Base-by-base conservation (phyloP, 1,140 invertebrate species). In the Schmidtea mediterranea region DNA sequence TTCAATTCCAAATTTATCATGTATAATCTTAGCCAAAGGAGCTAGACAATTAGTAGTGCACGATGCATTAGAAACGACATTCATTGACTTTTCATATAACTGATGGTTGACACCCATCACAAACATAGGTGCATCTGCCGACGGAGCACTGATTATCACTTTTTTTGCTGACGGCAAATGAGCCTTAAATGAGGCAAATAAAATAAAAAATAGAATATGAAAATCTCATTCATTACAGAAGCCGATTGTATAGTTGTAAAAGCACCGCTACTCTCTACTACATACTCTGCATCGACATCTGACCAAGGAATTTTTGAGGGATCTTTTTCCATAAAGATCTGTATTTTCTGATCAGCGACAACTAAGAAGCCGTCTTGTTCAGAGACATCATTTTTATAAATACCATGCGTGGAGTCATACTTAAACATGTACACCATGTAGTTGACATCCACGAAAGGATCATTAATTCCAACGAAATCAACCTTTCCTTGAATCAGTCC, bases 41-140 rank as follows among this genome's bases (percentile, higher is more conserved):
- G 92, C 92, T 51, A 98, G 72, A 62, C 90, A 98, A 69, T 98
- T 98, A 60, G 90, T 98, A 40, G 90, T 97, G 73, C 90, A 98
- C 8, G 86, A 94, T 43, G 89, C 89, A 61, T 94, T 95, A 51
- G 40, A 41, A 19, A 41, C 40, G 3, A 41, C 40, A 19, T 41
- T 41, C 26, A 32, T 32, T 32, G 26, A 32, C 10, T 32, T 32
- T 32, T 41, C 40, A 23, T 41, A 41, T 18, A 74, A 69, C 1
- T 84, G 77, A 16, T 72, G 56, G 53, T 97, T 97, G n/a, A 97
- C 90, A 56, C 90, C 90, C 59, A 80, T 76, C 12, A 80, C 76
- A 65, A 83, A 97, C 86, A 95, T 98, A 13, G 89, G 87, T 23
- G 87, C 87, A 69, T 98, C 90, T 56, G 82, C 77, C 46, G 83